Base-by-base conservation (phyloP, 1,140 invertebrate species). In the Brachionus rubens region DNA sequence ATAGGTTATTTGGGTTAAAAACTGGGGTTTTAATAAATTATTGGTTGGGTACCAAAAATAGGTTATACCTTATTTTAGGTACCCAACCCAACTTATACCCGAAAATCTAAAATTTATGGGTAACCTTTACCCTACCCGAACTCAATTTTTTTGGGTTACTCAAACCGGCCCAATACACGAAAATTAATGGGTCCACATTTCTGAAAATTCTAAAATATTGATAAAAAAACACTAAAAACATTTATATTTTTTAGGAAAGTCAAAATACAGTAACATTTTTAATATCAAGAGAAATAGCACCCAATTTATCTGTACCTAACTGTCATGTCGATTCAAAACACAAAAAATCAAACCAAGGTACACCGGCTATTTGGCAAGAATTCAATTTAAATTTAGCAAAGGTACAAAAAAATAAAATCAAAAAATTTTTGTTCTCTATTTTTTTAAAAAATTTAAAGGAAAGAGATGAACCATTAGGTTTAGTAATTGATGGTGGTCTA, bases 401-500 rank as follows among this genome's bases (percentile, higher is more conserved):
- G 82, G 85, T 85, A 77, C 6, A 75, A 19, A 24, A 47, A n/a
- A 78, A 28, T 10, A 52, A 24, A 26, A 65, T 28, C n/a, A n/a
- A 76, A 4, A 36, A 21, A 47, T 76, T 40, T 56, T 40, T 65
- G 7, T 72, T 52, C n/a, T 50, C 28, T 36, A 48, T 43, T 77
- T 21, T 16, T 76, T 77, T 2, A 75, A 28, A 56, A 56, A n/a
- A n/a, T n/a, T n/a, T n/a, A n/a, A 24, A 85, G 83, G 81, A 82
- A 56, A 75, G 79, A 0, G 68, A 78, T 52, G 86, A 87, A 80
- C 83, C 80, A 19, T 78, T 87, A 43, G 87, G 87, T n/a, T 84
- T 87, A 79, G 82, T 86, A 77, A 85, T 87, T 52, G 85, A 85
- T 40, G 87, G 87, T 21, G 87, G 87, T 0, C 52, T 86, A 14